Evolutionary conservation across 2,888 invertebrate genomes (phyloP), one percentile per base, ranked within the genome.

Genomic region (Drosophila cracens): DNA sequence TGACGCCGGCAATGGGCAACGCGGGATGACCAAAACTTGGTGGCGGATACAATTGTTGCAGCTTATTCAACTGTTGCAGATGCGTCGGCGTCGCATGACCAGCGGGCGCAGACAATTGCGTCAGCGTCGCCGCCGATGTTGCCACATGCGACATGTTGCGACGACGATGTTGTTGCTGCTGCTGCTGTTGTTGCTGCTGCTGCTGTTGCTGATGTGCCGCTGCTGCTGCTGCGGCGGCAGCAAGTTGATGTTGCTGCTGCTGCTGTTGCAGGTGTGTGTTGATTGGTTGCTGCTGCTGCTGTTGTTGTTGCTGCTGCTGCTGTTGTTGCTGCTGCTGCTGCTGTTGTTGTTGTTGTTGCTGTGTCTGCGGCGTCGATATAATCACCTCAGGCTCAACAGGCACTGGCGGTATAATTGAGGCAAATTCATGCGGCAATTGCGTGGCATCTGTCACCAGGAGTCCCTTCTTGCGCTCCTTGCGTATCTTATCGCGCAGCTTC

Each of bases 381-480:
- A 90, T 90, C 61, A 91, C 86, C 80, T 92, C 91, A 56, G 92
- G 92, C 79, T 92, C 88, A 58, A 90, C 84, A 79, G 91, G 80
- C 80, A 90, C 86, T 70, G 84, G 79, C 63, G 92, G 89, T 83
- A 90, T 73, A 54, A 91, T 88, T 62, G 87, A 76, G 70, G 85
- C 91, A 62, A 92, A 92, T 31, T 92, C 92, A 21, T 86, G 81
- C 57, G 90, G 86, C 75, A 92, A 56, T 48, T 85, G 89, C n/a
- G 85, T 75, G 10, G 91, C 81, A 64, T 92, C 92, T 40, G 89
- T 86, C 18, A 89, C 86, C 61, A 92, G 87, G 21, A 92, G 85
- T 10, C 92, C 92, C 67, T 92, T 92, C 67, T 92, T 92, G 10
- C 92, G 91, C 65, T 92, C 92, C 73, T 92, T 92, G 21, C 92